phyloP scores from a whole-genome alignment of 2,113 vertebrate genomes.

The Uria aalge region DNA sequence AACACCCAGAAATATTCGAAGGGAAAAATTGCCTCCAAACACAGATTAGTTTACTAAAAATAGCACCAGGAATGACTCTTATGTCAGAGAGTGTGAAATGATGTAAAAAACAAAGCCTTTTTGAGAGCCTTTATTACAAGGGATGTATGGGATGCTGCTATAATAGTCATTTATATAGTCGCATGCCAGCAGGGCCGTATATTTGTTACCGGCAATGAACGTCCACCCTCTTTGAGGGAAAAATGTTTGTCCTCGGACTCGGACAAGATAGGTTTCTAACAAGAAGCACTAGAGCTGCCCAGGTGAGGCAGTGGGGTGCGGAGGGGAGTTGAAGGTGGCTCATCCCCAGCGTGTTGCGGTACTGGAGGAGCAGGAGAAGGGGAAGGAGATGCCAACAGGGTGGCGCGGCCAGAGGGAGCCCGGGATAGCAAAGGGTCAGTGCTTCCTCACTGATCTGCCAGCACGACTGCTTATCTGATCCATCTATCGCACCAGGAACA shows the following conservation, averaged over 20 bases:
- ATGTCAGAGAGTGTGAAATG: neutral
- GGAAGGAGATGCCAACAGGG: neutral
- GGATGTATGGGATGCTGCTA: neutral
- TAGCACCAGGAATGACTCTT: neutral
- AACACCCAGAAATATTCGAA: neutral
- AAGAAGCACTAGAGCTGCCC: neutral
- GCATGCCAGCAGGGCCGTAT: neutral
- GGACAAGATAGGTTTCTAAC: neutral
- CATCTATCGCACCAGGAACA: neutral
- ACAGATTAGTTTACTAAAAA: slow-evolving; percentile 38
- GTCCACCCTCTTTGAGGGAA: neutral
- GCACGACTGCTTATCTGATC: neutral
- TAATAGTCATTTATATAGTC: neutral
- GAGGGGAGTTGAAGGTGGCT: neutral
- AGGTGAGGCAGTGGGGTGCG: fast-evolving
- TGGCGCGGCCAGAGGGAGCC: neutral
- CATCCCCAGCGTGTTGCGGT: fast-evolving
- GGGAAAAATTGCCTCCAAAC: neutral
- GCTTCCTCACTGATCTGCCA: neutral
- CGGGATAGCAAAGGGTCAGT: neutral
- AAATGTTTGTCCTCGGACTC: neutral
- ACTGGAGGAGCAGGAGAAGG: neutral
- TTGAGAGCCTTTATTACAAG: neutral
- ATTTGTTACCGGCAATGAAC: neutral
- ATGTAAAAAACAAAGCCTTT: neutral